phyloP scores from a whole-genome alignment of 2,888 invertebrate species.

The Agonopterix arenella region DNA sequence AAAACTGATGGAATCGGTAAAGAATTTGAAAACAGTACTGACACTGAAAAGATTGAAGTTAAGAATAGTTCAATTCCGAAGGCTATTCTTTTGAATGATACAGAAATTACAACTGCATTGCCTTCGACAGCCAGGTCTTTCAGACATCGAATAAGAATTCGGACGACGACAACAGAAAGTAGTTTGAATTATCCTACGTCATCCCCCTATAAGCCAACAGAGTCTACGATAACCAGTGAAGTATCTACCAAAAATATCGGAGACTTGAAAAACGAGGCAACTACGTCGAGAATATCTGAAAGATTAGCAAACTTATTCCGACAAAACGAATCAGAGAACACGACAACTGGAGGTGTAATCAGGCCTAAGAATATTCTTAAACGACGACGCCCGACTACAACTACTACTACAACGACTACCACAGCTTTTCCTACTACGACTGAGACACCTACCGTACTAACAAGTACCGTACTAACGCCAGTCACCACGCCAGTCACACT shows the following conservation, averaged over 20 bases:
- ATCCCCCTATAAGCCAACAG: constrained; percentile 34
- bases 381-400: constrained; percentile 66
- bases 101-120: constrained; percentile 30
- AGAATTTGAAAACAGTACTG: constrained; percentile 40
- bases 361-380: constrained; percentile 46
- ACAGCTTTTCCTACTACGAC: constrained; percentile 23
- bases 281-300: constrained; percentile 44
- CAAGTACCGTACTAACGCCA: too few relatives aligned
- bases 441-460: constrained; percentile 16
- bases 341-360: constrained; percentile 35
- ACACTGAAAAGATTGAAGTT: constrained; percentile 20
- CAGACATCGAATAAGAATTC: constrained; percentile 57
- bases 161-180: constrained; percentile 59
- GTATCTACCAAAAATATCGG: constrained; percentile 22
- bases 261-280: constrained; percentile 27
- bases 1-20: constrained; percentile 47
- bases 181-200: constrained; percentile 29
- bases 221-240: constrained; percentile 45
- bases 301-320: constrained; percentile 42
- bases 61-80: constrained; percentile 33
- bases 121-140: constrained; percentile 26
- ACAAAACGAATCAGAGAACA: constrained; percentile 39
- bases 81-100: constrained; percentile 33
- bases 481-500: constrained; percentile 11
- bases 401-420: constrained; percentile 44